A percentile compares a stretch with the other conserved stretches of the same genome.
Conservation (phyloP, 2,797 vertebrate species). For the Antennarius maculatus region DNA sequence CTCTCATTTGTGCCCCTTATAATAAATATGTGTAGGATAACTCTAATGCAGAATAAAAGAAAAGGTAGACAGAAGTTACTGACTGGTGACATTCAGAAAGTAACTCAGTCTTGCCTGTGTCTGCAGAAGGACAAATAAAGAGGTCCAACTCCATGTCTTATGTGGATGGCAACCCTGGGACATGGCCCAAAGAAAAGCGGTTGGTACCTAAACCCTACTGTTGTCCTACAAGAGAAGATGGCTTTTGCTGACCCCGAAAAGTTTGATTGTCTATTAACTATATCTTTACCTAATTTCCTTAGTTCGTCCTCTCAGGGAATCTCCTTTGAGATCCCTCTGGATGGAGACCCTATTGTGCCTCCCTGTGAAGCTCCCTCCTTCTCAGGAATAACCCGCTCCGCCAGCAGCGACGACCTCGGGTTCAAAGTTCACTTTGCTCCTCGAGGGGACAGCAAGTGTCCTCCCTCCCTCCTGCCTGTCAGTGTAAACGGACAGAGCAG, state of each 20-base stretch:
- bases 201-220: slow-evolving; percentile 59
- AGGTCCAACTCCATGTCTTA: slow-evolving; percentile 94
- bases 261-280: neutral
- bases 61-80: neutral
- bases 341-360: slow-evolving; percentile 82
- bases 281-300: neutral
- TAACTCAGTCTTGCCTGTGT: slow-evolving; percentile 2
- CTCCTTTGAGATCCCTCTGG: slow-evolving; percentile 97
- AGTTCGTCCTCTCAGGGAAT: slow-evolving; percentile 93
- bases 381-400: slow-evolving; percentile 87
- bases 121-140: slow-evolving; percentile 85
- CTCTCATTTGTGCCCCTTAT: too few species aligned
- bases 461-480: slow-evolving; percentile 85
- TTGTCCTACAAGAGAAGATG: neutral
- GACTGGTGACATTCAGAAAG: neutral
- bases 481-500: slow-evolving; percentile 86
- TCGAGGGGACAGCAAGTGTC: slow-evolving; percentile 83
- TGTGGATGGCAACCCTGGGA: slow-evolving; percentile 91
- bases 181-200: slow-evolving; percentile 98
- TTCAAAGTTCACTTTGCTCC: slow-evolving; percentile 83
- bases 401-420: slow-evolving; percentile 91
- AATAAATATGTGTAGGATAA: too few species aligned
- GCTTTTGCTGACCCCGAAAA: neutral
- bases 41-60: neutral
- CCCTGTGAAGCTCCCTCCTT: slow-evolving; percentile 62